These are phyloP conservation scores for Ctenoplectra terminalis DNA, from an alignment of 1,140 invertebrate genomes.

Conservation along the genomic window DNA sequence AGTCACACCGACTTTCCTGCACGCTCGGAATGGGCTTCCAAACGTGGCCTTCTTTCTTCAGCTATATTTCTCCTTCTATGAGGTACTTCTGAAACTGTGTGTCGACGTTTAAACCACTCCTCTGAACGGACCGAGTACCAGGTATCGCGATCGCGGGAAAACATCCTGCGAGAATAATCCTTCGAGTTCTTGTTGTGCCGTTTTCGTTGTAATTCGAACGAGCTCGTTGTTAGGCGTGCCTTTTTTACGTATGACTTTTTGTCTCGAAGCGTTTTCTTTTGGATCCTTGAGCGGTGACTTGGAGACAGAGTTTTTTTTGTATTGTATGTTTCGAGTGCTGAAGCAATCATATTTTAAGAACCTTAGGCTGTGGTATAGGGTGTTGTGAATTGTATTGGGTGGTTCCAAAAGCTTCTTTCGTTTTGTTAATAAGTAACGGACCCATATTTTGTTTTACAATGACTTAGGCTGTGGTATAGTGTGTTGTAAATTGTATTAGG, in stretches of 20 bases:
- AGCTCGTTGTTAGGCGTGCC: background rate
- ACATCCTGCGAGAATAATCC: conserved; percentile 66
- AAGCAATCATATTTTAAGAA: background rate
- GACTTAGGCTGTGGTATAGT: too few relatives aligned
- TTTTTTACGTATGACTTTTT: conserved; percentile 29
- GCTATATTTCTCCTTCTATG: conserved; percentile 26
- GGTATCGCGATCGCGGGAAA: conserved; percentile 40
- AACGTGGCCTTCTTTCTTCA: conserved; percentile 25
- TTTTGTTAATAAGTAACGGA: too few relatives aligned
- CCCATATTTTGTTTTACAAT: too few relatives aligned
- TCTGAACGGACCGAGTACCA: background rate
- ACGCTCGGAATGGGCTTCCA: conserved; percentile 8
- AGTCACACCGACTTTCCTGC: background rate
- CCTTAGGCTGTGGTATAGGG: too few relatives aligned
- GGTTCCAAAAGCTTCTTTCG: too few relatives aligned
- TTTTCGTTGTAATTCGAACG: conserved; percentile 43
- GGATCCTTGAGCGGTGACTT: background rate
- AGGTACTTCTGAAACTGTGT: conserved; percentile 45
- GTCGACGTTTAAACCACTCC: conserved; percentile 42
- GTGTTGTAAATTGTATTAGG: too few relatives aligned
- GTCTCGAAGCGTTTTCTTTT: background rate
- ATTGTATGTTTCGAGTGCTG: background rate
- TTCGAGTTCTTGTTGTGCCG: conserved; percentile 10
- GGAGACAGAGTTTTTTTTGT: background rate
- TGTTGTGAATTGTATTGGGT: too few relatives aligned